These are phyloP conservation scores for Chelon auratus DNA, from an alignment of 2,797 vertebrate genomes.

Conservation along the genomic window DNA sequence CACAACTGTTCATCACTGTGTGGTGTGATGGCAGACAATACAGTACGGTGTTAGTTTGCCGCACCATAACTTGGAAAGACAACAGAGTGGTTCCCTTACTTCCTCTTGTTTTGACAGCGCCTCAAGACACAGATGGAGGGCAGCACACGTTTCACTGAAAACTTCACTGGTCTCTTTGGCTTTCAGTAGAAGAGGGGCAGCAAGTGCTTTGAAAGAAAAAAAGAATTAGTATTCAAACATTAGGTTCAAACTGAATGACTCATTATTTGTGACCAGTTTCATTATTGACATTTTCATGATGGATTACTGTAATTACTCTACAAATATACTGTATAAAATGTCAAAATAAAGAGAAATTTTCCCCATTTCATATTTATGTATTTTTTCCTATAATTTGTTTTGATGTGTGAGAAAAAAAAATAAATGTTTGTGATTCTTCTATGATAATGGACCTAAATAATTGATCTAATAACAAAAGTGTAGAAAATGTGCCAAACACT, in stretches of 20 bases:
- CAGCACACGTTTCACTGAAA: conserved; percentile 87
- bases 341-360: background rate
- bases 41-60: background rate
- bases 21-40: no score
- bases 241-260: no score
- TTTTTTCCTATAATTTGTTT: no score
- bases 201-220: conserved; percentile 74
- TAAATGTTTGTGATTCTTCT: no score
- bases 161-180: conserved; percentile 88
- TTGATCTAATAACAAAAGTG: no score
- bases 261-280: background rate
- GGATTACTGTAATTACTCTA: background rate
- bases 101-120: conserved; percentile 90
- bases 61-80: background rate
- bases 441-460: no score
- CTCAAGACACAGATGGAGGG: conserved; percentile 87
- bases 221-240: background rate
- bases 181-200: conserved; percentile 87
- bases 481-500: conserved; percentile 28
- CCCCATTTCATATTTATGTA: no score
- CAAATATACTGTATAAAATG: background rate
- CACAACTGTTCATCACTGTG: no score
- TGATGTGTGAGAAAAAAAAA: background rate
- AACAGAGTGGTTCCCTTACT: conserved; percentile 78
- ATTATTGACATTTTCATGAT: background rate